Base-by-base conservation (phyloP, 2,888 invertebrate genomes). In the Oscheius onirici region DNA sequence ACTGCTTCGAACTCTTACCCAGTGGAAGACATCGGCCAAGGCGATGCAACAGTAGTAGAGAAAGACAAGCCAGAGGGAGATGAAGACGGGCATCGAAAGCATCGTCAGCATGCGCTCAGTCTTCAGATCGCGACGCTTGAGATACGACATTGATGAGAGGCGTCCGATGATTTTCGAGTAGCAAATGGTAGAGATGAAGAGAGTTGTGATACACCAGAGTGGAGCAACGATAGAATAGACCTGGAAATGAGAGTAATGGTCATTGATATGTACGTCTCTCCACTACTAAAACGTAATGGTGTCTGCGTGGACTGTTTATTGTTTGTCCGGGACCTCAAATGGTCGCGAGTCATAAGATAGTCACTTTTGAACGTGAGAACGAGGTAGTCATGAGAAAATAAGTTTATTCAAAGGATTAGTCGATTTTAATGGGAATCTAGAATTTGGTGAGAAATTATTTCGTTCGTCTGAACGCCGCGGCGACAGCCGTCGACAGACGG, bases 11-110 rank as follows among this genome's bases (percentile, higher is more conserved):
- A n/a, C n/a, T n/a, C n/a, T 63, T 24, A 70, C 70, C 70, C 70
- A 70, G 2, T 43, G 43, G 51, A 63, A 51, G n/a, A 70, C 26
- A 49, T 63, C 63, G 11, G 70, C 52, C 17, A 70, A 17, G 3
- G 61, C 61, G 8, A 61, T 63, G 20, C 49, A 52, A 24, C 43
- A 40, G 63, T 70, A 70, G 44, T 70, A 70, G 15, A 63, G 43
- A 24, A 63, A 63, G 22, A 70, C 70, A n/a, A 70, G 41, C 70
- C 70, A 70, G 20, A 70, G 61, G 13, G 70, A 70, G 41, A 70
- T 40, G 54, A 63, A 70, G 17, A 70, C 70, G 10, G 70, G 63
- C 34, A 70, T 70, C 15, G 70, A 70, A 34, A 70, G 70, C 52
- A 70, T 54, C 13, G 70, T 63, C 13, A 70, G 61, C 24, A 61